Conservation (phyloP, 1,140 invertebrate species). For the Lepidotrigona ventralis region DNA sequence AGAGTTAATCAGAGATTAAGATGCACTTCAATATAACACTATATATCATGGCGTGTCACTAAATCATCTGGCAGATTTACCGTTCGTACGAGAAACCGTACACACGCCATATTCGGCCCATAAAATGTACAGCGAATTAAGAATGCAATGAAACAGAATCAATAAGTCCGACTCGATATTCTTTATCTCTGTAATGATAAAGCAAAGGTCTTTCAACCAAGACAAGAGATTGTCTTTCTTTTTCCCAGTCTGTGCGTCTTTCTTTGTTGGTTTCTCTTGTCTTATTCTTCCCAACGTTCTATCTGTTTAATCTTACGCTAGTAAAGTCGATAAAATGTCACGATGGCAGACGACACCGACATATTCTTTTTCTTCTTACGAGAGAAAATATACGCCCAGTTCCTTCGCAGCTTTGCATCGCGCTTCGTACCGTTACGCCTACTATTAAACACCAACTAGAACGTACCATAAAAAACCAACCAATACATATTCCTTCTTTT, state of each 20-base stretch:
- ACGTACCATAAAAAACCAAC: conserved; percentile 43
- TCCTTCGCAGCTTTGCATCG: conserved; percentile 40
- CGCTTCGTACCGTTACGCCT: conserved; percentile 21
- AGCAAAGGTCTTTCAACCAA: conserved; percentile 25
- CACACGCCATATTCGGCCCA: conserved; percentile 53
- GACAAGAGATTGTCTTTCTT: not conserved
- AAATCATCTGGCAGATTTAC: conserved; percentile 36
- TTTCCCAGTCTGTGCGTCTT: not conserved
- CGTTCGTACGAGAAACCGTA: conserved; percentile 35
- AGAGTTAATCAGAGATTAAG: not conserved
- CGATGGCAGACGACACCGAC: conserved; percentile 40
- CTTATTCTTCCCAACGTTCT: not conserved
- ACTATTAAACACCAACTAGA: conserved; percentile 50
- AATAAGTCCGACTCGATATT: conserved; percentile 34
- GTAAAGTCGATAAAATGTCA: conserved; percentile 55
- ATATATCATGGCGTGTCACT: not conserved
- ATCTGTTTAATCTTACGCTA: conserved; percentile 54
- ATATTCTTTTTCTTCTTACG: conserved; percentile 12
- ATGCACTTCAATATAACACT: conserved; percentile 20
- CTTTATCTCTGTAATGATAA: conserved; percentile 72
- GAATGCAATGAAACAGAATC: conserved; percentile 67
- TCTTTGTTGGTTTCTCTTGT: not conserved
- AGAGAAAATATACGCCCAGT: conserved; percentile 9
- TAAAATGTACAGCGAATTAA: conserved; percentile 62
- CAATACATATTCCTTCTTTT: not conserved